phyloP scores from a whole-genome alignment of 2,888 invertebrate genomes.

The Synanthedon vespiformis region DNA sequence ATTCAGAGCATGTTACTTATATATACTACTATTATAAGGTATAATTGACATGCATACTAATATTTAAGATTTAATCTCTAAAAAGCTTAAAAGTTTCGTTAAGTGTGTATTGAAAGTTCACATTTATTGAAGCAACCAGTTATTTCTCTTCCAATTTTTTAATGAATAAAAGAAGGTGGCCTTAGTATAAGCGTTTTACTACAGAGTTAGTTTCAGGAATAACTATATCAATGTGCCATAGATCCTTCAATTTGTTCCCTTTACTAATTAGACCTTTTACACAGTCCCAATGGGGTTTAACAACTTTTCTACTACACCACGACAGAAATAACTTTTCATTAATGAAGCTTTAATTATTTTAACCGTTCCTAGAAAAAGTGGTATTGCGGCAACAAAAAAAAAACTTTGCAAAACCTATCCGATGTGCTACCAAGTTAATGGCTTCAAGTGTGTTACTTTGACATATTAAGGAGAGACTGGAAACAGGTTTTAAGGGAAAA shows the following conservation, averaged over 20 bases:
- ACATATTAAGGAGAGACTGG: constrained; percentile 53
- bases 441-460: constrained; percentile 50
- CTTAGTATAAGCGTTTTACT: too few relatives aligned
- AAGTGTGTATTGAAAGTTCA: too few relatives aligned
- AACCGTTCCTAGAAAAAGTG: constrained; percentile 31
- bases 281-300: background rate
- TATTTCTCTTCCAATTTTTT: too few relatives aligned
- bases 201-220: too few relatives aligned
- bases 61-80: too few relatives aligned
- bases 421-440: constrained; percentile 42
- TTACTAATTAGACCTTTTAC: background rate
- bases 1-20: too few relatives aligned
- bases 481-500: constrained; percentile 52
- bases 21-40: too few relatives aligned
- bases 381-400: constrained; percentile 23
- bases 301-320: background rate
- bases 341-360: constrained; percentile 50
- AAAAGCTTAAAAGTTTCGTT: too few relatives aligned
- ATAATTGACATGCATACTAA: too few relatives aligned
- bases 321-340: constrained; percentile 5
- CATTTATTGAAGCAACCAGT: too few relatives aligned
- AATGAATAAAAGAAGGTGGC: too few relatives aligned
- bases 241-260: background rate
- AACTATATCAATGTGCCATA: background rate
- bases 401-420: constrained; percentile 26